Conservation (phyloP, 2,888 invertebrate species). For the Pristionchus japonicus region DNA sequence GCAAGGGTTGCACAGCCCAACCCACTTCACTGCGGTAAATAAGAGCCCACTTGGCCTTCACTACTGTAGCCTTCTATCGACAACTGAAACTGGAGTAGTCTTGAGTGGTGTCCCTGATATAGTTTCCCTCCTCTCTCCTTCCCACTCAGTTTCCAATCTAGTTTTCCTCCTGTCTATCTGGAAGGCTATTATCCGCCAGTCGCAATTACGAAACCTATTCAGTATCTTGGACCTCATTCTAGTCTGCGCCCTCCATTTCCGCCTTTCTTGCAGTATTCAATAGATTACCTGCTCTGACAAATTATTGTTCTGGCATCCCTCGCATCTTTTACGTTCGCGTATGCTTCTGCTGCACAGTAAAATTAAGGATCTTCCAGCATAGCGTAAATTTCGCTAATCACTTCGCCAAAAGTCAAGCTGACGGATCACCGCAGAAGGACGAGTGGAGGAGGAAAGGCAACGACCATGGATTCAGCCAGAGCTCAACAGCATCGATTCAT, state of each 20-base stretch:
- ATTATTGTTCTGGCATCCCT: too few relatives aligned
- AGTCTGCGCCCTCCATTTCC: neutral
- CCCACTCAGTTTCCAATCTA: neutral
- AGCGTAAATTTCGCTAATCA: too few relatives aligned
- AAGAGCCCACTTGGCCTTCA: neutral
- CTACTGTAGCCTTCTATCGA: neutral
- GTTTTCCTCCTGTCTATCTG: neutral
- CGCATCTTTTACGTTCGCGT: too few relatives aligned
- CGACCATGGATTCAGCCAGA: neutral
- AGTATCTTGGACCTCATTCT: neutral
- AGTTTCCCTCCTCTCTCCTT: neutral
- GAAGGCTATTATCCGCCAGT: neutral
- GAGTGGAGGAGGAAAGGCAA: neutral
- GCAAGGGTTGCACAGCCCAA: neutral
- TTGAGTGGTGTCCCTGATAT: neutral
- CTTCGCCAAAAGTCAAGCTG: neutral
- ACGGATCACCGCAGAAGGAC: neutral
- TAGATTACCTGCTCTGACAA: too few relatives aligned
- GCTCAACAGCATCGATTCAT: conserved; percentile 24
- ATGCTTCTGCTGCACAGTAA: too few relatives aligned
- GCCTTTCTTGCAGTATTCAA: too few relatives aligned
- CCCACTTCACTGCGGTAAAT: neutral
- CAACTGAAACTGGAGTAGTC: neutral
- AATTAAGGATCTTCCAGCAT: too few relatives aligned
- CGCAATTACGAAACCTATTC: conserved; percentile 10